phyloP scores from a whole-genome alignment of 2,113 vertebrate genomes.

The Poeciliopsis retropinna region DNA sequence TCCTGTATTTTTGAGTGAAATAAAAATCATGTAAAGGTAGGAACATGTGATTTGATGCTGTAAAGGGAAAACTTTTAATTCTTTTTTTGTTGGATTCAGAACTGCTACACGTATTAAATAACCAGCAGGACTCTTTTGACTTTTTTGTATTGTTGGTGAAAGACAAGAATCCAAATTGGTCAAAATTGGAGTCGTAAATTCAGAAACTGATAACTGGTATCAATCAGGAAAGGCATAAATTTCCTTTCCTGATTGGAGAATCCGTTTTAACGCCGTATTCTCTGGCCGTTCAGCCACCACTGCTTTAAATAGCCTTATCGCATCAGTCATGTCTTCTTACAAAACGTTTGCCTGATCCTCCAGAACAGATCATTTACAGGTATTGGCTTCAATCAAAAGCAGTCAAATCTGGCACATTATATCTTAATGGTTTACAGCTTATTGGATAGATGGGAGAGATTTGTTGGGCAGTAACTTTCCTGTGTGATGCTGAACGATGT shows the following conservation, averaged over 20 bases:
- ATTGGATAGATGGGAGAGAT: slow-evolving; percentile 65
- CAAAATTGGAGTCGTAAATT: no score
- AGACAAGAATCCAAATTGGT: neutral
- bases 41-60: neutral
- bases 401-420: slow-evolving; percentile 55
- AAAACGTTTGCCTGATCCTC: slow-evolving; percentile 42
- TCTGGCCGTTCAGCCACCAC: neutral
- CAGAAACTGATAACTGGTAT: neutral
- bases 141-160: neutral
- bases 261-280: slow-evolving; percentile 10
- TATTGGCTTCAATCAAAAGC: slow-evolving; percentile 56
- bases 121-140: neutral
- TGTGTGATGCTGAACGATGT: slow-evolving; percentile 71
- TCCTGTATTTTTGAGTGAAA: no score
- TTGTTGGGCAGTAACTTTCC: slow-evolving; percentile 75
- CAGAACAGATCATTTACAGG: slow-evolving; percentile 65
- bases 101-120: neutral
- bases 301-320: slow-evolving; percentile 14
- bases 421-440: slow-evolving; percentile 69
- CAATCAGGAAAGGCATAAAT: neutral
- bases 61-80: neutral
- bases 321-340: slow-evolving; percentile 5
- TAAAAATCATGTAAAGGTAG: neutral
- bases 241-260: neutral
- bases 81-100: neutral